phyloP scores from a whole-genome alignment of 2,888 invertebrate genomes.

The Miltochrista miniata region DNA sequence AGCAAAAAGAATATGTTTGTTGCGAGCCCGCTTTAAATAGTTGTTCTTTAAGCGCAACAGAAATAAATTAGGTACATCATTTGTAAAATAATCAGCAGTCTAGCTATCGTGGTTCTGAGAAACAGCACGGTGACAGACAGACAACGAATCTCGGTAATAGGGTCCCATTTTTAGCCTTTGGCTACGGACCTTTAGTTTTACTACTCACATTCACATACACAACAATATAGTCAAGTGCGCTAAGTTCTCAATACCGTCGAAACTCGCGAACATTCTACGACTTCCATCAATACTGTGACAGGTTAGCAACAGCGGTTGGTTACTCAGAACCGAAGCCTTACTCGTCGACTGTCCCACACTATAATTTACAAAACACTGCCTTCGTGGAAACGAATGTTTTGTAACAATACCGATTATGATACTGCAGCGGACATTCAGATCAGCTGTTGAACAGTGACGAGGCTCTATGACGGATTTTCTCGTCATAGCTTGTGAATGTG shows the following conservation, averaged over 20 bases:
- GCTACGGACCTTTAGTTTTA: too few species aligned
- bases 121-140: too few species aligned
- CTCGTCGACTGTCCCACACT: slow-evolving; percentile 9
- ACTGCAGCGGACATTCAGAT: slow-evolving; percentile 11
- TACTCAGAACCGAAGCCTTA: slow-evolving; percentile 18
- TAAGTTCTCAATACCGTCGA: not conserved
- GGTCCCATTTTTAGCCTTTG: too few species aligned
- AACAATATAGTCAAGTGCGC: too few species aligned
- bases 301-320: slow-evolving; percentile 6
- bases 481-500: not conserved
- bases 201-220: too few species aligned
- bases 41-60: too few species aligned
- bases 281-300: not conserved
- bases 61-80: too few species aligned
- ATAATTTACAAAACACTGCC: slow-evolving; percentile 31
- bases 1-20: too few species aligned
- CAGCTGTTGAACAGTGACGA: slow-evolving; percentile 4
- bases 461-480: not conserved
- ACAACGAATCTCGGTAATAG: too few species aligned
- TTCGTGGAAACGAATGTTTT: slow-evolving; percentile 36
- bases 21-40: too few species aligned
- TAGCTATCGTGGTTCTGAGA: too few species aligned
- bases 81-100: too few species aligned
- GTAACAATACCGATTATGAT: slow-evolving; percentile 25
- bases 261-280: not conserved